Percentiles rank a stretch among this genome's conserved stretches.
These are phyloP conservation scores for Volucella zonaria DNA, from an alignment of 2,888 invertebrate genomes.

Conservation along the genomic window DNA sequence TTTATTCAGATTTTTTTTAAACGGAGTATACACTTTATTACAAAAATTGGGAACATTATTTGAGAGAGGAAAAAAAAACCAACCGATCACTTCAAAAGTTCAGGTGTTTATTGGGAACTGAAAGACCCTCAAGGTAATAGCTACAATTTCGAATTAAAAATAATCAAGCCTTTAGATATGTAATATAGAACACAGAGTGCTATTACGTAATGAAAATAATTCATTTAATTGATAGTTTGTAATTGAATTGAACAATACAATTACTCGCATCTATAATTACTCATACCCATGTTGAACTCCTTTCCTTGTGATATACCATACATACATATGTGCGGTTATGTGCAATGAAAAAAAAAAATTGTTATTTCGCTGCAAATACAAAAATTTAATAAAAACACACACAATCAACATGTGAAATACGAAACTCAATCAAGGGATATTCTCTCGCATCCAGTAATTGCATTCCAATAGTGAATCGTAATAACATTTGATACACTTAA, in stretches of 20 bases:
- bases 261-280: too few relatives aligned
- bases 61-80: too few relatives aligned
- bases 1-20: too few relatives aligned
- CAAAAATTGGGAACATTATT: too few relatives aligned
- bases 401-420: neutral
- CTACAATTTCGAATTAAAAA: neutral
- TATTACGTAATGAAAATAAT: constrained; percentile 6
- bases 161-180: neutral
- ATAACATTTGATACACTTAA: constrained; percentile 48
- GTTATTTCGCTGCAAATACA: constrained; percentile 9
- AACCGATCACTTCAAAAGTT: too few relatives aligned
- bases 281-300: too few relatives aligned
- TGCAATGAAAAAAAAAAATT: neutral
- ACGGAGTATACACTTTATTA: too few relatives aligned
- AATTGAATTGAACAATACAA: neutral
- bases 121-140: too few relatives aligned
- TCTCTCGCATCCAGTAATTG: constrained; percentile 22
- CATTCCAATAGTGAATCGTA: constrained; percentile 38
- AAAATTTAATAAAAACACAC: neutral
- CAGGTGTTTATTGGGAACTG: too few relatives aligned
- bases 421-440: constrained; percentile 36
- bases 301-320: too few relatives aligned
- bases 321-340: neutral
- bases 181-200: neutral
- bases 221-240: neutral